Percentiles rank a stretch among this genome's conserved stretches.
Evolutionary conservation across 2,113 vertebrate species (phyloP).

Genomic region (Thamnophis sirtalis): DNA sequence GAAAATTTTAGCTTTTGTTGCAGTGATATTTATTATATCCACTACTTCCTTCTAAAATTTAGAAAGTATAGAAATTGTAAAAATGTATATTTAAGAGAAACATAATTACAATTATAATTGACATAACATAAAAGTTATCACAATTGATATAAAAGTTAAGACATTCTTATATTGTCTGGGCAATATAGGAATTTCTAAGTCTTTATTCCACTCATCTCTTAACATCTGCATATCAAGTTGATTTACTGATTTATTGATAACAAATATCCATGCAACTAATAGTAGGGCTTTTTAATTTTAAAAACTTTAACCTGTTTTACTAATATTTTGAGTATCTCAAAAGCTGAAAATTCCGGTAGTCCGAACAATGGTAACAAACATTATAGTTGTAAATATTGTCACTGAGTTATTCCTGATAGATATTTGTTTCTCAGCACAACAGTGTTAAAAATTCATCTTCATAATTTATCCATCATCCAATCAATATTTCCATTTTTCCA

Average conservation of each 20-base stretch:
- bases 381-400: background rate
- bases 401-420: background rate
- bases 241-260: background rate
- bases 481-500: background rate
- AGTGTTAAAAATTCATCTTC: background rate
- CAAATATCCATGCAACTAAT: background rate
- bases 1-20: background rate
- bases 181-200: background rate
- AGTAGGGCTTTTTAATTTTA: background rate
- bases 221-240: background rate
- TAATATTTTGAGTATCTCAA: background rate
- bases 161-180: background rate
- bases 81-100: background rate
- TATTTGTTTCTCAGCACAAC: background rate
- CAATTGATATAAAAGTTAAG: background rate
- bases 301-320: background rate
- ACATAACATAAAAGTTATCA: background rate
- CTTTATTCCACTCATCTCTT: background rate
- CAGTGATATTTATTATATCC: background rate
- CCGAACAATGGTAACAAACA: background rate
- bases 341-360: background rate
- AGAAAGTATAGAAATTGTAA: background rate
- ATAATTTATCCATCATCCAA: background rate
- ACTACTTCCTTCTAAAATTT: background rate
- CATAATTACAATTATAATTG: background rate